Evolutionary conservation across 2,113 vertebrate genomes (phyloP).

Genomic region (Sclerurus mexicanus): DNA sequence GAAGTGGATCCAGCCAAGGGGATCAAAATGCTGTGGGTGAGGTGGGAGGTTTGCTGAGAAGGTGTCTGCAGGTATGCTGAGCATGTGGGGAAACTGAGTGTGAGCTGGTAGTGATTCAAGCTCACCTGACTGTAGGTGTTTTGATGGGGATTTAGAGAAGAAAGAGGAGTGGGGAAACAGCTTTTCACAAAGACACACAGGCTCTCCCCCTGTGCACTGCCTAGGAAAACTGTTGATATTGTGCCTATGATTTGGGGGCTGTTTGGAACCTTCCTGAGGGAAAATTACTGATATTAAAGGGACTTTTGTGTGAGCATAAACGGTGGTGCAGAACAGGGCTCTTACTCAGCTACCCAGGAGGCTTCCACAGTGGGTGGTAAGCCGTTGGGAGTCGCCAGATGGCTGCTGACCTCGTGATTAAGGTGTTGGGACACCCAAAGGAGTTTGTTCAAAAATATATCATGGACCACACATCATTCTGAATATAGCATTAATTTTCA

Average conservation of each 20-base stretch:
- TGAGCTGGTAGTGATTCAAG: neutral
- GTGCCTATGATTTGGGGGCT: neutral
- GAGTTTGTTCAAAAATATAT: neutral
- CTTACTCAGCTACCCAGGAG: neutral
- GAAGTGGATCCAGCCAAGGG: accelerated
- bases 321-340: neutral
- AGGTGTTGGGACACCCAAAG: neutral
- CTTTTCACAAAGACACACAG: neutral
- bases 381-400: neutral
- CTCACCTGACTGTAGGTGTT: neutral
- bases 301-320: neutral
- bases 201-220: neutral
- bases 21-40: neutral
- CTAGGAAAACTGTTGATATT: neutral
- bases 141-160: neutral
- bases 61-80: neutral
- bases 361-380: conserved; percentile 7
- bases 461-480: neutral
- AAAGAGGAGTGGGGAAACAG: neutral
- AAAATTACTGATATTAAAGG: neutral
- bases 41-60: neutral
- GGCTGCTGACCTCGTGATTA: neutral
- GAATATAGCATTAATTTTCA: neutral
- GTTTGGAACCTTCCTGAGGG: neutral
- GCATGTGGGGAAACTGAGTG: neutral